Base-by-base conservation (phyloP, 2,113 vertebrate genomes). In the Entosphenus tridentatus region DNA sequence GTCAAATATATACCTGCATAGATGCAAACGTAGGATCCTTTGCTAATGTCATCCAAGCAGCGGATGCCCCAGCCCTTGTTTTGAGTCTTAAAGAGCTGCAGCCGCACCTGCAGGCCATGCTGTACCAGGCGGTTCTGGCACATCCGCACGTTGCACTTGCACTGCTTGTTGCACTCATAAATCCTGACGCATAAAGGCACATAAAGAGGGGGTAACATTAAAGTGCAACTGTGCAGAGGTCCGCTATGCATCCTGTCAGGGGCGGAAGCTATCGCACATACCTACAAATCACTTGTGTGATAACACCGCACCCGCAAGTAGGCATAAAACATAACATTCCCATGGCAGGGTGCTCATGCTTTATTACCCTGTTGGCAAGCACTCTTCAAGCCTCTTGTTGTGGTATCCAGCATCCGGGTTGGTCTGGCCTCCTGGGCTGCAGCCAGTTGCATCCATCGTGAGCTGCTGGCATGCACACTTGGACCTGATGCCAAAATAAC, bases 51-150 rank as follows among this genome's bases (percentile, higher is more conserved):
- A 1, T 96, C 93, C 12, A 97, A 79, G 78, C 93, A 96, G 69
- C 91, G 87, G 71, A 97, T 97, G 65, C 93, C 93, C 93, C 93
- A 97, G 17, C 93, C 93, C 72, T 97, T 97, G 81, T 96, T 96
- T 78, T 95, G 89, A 0, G 93, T 97, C 77, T 97, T 96, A 78
- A 96, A 97, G 5, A 97, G 82, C 78, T 97, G 93, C n/a, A 97
- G 87, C 0, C 91, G 78, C 59, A 97, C 90, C 71, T 97, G 93
- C 6, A 97, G 82, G 18, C 93, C 93, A 0, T 96, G 93, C 67
- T 97, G 93, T 2, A 97, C 93, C 80, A 96, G 69, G 2, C 90
- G 82, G 72, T 97, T 96, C 57, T 81, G 89, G 79, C 93, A 97
- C 87, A 92, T 87, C 77, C 86, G 81, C 9, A 69, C 1, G 69